Evolutionary conservation across 2,888 invertebrate species (phyloP), one percentile per base, ranked within the genome.

Genomic region (Athalia rosae): DNA sequence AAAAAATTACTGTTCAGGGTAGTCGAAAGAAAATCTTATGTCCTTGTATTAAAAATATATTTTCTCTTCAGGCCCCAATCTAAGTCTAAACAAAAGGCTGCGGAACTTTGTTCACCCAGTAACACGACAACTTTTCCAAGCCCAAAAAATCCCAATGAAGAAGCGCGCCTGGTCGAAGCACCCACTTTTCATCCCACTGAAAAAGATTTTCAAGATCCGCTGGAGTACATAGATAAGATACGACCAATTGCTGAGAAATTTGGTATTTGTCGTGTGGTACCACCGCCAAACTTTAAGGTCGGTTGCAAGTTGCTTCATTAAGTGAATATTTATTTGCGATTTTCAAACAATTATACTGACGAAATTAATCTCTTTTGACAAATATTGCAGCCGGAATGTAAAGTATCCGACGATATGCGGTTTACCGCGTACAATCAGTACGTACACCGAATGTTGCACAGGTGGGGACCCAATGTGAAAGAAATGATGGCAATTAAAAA

Each of bases 401-500:
- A 94, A 82, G 93, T 97, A 0, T 93, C 94, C 9, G 97, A 98
- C 80, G 95, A 96, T 79, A 95, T 96, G 92, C 91, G 96, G 4
- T 98, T 98, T 85, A 95, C 95, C 0, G 96, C 96, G 0, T 95
- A 95, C 81, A 96, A 97, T 89, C 98, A 98, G 87, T 97, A 97
- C 84, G 94, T 98, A 1, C 95, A 97, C 84, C 95, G 96, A 81
- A 94, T 98, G 93, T 92, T 95, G 83, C 93, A 94, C 83, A 93
- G 98, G 50, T 98, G 97, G 97, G 98, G 98, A 0, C 95, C 96
- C 0, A 96, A 95, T 83, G 94, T 96, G 0, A 94, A 95, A 82
- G 96, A 97, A 88, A 91, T 97, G 87, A 94, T 95, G 88, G 96
- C 96, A 6, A 97, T 98, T 69, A 95, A 93, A 83, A 94, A 95